Evolutionary conservation across 2,797 vertebrate genomes (phyloP), one percentile per base, ranked within the genome.

Genomic region (Florisuga fusca): DNA sequence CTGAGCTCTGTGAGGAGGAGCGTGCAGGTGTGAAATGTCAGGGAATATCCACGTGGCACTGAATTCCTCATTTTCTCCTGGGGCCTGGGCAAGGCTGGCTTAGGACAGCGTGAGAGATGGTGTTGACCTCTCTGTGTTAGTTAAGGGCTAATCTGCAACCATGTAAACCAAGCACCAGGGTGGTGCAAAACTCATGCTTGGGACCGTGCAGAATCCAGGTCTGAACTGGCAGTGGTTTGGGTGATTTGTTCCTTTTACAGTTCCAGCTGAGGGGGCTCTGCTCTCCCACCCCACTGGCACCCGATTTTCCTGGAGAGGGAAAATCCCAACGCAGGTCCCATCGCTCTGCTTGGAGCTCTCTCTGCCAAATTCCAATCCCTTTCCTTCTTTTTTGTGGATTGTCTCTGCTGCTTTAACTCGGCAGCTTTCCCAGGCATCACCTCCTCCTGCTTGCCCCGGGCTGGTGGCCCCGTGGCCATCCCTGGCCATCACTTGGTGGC

Each of bases 41-140:
- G 0, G 14, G 9, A 22, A 59, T 1, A 9, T 3, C 21, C 43
- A 3, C 22, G 1, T 46, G 8, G 19, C n/a, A 1, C 26, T 26
- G 8, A 22, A 10, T 2, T 1, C 6, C 73, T 4, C 3, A 29
- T 11, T 53, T 27, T 27, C 38, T 21, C n/a, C 59, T 29, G 3
- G 27, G 27, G 20, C 5, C 2, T 0, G 34, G 45, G 7, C 17
- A 12, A 79, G 43, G 25, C 76, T 9, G 48, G 26, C 76, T 9
- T 12, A 9, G 33, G 84, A 33, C 12, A 6, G 3, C 0, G 16
- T 7, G 53, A 34, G 53, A 29, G 31, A 2, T n/a, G 54, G 26
- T 9, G 41, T 9, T 54, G 54, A 6, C 15, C 6, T 8, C 7
- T 62, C 21, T 45, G 17, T 6, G 2, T 57, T 61, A 64, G 50